Conservation (phyloP, 35 echinoderm and acorn worm genomes). For the Apostichopus japonicus region DNA sequence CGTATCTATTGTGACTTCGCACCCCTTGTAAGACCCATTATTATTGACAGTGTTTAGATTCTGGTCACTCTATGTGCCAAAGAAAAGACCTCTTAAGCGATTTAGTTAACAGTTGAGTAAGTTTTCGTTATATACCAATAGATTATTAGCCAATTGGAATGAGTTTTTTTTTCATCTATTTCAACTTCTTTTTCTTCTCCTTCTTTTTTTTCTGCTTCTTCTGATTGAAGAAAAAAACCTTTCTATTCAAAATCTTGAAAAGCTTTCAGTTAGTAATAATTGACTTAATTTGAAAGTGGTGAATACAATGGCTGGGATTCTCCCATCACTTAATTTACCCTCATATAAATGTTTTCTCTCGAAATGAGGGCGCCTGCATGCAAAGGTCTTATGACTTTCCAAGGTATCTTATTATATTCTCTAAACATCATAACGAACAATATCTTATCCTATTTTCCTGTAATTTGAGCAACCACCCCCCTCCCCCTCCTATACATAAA, state of each 20-base stretch:
- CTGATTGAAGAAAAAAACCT: too few relatives aligned
- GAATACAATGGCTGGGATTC: neutral
- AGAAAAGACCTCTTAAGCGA: slow-evolving; percentile 39
- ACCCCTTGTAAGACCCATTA: slow-evolving; percentile 40
- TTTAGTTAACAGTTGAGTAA: slow-evolving; percentile 1
- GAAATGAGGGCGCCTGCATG: too few relatives aligned
- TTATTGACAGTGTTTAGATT: slow-evolving; percentile 25
- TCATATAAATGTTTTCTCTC: too few relatives aligned
- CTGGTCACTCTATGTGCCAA: slow-evolving; percentile 38
- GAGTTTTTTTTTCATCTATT: neutral
- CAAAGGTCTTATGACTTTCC: too few relatives aligned
- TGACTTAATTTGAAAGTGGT: neutral
- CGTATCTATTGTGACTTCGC: slow-evolving; percentile 29
- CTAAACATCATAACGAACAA: too few relatives aligned
- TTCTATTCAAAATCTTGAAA: neutral
- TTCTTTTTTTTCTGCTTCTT: neutral
- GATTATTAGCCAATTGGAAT: neutral
- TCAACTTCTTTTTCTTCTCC: neutral
- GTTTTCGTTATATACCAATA: neutral
- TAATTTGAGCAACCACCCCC: too few relatives aligned
- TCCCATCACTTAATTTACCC: neutral
- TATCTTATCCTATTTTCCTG: too few relatives aligned
- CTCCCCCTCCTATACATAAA: too few relatives aligned
- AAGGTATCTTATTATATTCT: too few relatives aligned
- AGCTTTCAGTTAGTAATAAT: slow-evolving; percentile 1